Evolutionary conservation across 2,888 invertebrate species (phyloP).

Genomic region (Coleophora flavipennella): DNA sequence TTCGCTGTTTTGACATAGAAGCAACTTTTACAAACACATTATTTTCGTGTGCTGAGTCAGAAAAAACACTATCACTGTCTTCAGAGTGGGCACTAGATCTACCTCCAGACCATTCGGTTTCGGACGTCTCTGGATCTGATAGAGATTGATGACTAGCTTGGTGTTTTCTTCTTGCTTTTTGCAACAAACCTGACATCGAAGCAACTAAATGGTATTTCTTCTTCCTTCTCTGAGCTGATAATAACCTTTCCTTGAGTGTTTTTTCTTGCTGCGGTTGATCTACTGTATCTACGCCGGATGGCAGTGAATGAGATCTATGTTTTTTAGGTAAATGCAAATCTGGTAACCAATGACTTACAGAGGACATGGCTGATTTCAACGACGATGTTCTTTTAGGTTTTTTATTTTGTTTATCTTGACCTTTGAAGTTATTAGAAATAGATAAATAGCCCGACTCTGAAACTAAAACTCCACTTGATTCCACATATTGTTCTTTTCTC

Average conservation of each 20-base stretch:
- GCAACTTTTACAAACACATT: constrained; percentile 77
- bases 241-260: constrained; percentile 57
- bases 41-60: constrained; percentile 76
- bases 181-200: constrained; percentile 87
- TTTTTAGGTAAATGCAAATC: constrained; percentile 84
- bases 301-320: constrained; percentile 86
- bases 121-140: constrained; percentile 84
- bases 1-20: constrained; percentile 54
- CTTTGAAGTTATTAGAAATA: constrained; percentile 78
- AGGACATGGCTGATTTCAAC: constrained; percentile 84
- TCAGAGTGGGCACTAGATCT: constrained; percentile 80
- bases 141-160: constrained; percentile 75
- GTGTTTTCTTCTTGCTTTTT: constrained; percentile 84
- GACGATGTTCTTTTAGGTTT: constrained; percentile 82
- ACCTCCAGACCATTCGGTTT: constrained; percentile 78
- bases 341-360: constrained; percentile 85
- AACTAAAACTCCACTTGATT: constrained; percentile 74
- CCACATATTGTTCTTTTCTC: constrained; percentile 58
- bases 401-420: constrained; percentile 73
- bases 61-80: constrained; percentile 82
- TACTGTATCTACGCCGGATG: constrained; percentile 77
- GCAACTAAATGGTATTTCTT: constrained; percentile 87
- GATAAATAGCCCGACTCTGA: constrained; percentile 85
- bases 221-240: constrained; percentile 74
- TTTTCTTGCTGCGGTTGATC: constrained; percentile 64